Evolutionary conservation across 2,113 vertebrate genomes (phyloP), one percentile per base, ranked within the genome.

Genomic region (Melanerpes aurifrons): DNA sequence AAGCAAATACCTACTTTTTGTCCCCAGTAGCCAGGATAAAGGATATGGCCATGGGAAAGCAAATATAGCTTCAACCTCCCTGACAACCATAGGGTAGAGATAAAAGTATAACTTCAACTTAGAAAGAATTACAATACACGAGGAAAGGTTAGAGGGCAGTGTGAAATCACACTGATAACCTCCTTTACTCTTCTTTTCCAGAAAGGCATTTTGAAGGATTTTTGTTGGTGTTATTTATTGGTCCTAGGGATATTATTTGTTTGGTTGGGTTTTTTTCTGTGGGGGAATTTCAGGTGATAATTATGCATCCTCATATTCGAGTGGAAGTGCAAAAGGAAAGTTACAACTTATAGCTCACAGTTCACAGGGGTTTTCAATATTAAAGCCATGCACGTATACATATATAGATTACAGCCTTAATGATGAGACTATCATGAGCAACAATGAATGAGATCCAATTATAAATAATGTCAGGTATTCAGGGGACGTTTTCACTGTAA

Each of bases 1-100:
- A 43, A 74, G 54, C 26, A 81, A 74, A 90, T 28, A 86, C 3
- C 2, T 18, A 25, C 17, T 54, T 88, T 78, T 58, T 92, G 45
- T 93, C 50, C 69, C 68, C 76, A 72, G 37, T 21, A 82, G 89
- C 85, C 66, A 90, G 93, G 87, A 89, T 92, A 86, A 87, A 86
- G 85, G 28, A 69, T 32, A 61, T 18, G 58, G 85, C 82, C 86
- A 66, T 18, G 22, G 87, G 76, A 86, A 95, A 86, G 66, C 45
- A 94, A 92, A 90, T 28, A 58, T 0, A 90, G 16, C 80, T 86
- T 81, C 77, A 88, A 45, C 29, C 88, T 26, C 26, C 56, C 87
- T 90, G 87, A 84, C 45, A 64, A 90, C 40, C 70, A 86, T 1
- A 43, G n/a, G 73, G 26, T 61, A 88, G 4, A 91, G 57, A 87